Evolutionary conservation across 2,888 invertebrate genomes (phyloP), one percentile per base, ranked within the genome.

Genomic region (Agrilus cyanescens): DNA sequence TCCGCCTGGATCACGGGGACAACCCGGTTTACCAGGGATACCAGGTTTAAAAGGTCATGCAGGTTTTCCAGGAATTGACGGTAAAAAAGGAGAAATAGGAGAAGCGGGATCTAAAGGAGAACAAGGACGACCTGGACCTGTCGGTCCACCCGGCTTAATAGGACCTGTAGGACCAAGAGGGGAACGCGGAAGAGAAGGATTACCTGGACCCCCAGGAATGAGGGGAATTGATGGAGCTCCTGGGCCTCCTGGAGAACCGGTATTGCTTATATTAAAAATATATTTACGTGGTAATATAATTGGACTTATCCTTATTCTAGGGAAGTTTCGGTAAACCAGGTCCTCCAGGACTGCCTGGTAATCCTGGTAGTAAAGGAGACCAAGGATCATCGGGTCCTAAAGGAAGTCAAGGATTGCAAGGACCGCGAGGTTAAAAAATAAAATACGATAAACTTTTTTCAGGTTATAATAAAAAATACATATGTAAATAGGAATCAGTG

Each of bases 31-130:
- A 64, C 85, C 87, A 0, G 88, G 88, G 1, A 67, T 87, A 4
- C 85, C 86, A 3, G 90, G 90, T 3, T 62, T 78, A 0, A 89
- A 89, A 65, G 89, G 89, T 0, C 88, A 89, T 61, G 73, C 85
- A 38, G 89, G 89, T 2, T 85, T 80, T 54, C 78, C 76, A 12
- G 89, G 89, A 14, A 66, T 81, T 44, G 85, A 88, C 57, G 89
- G 89, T 0, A 68, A 76, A 4, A 89, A 88, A 63, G 89, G 89
- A 4, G 87, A 88, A 52, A 80, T 79, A 60, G 89, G 89, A 0
- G 58, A 70, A 2, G 43, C 69, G 4, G 89, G 89, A 18, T 86
- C 87, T 52, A 88, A 87, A 57, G 88, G 86, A 3, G 66, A 75
- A 0, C 66, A 70, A 16, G 88, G 88, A 8, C 61, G 70, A 43